Percentiles rank a stretch among this genome's conserved stretches.
phyloP scores from a whole-genome alignment of 2,113 vertebrate species.

The Nyctibius bracteatus region DNA sequence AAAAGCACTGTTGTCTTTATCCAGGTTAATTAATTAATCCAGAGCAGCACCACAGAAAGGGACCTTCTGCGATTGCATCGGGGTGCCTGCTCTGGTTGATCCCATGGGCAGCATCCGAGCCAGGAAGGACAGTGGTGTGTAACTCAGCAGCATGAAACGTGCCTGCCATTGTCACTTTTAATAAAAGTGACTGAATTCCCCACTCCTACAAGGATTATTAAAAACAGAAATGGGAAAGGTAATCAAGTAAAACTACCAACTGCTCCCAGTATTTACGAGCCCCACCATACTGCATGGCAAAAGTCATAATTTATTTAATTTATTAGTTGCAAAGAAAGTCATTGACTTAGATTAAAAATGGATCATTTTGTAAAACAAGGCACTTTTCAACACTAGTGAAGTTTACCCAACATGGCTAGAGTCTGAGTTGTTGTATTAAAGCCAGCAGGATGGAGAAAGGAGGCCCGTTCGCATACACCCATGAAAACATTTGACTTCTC shows the following conservation, averaged over 20 bases:
- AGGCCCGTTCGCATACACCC: not conserved
- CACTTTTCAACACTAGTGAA: constrained; percentile 56
- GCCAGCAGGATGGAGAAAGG: not conserved
- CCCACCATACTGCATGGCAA: constrained; percentile 1
- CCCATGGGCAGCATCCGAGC: not conserved
- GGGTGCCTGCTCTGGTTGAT: not conserved
- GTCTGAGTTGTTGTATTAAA: not conserved
- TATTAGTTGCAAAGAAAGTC: constrained; percentile 63
- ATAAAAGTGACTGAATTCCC: constrained; percentile 52
- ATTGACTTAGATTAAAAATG: constrained; percentile 60
- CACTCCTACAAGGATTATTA: constrained; percentile 44
- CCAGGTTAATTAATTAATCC: not conserved
- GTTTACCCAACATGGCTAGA: not conserved
- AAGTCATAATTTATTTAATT: constrained; percentile 63
- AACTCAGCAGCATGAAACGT: not conserved
- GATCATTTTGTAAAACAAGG: constrained; percentile 66
- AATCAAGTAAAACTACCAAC: constrained; percentile 68
- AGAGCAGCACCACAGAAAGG: not conserved
- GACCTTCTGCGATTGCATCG: not conserved
- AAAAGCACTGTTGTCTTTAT: not conserved
- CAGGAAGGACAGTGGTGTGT: not conserved
- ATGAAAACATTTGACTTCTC: not conserved
- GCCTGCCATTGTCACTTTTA: not conserved
- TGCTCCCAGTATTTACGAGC: constrained; percentile 52
- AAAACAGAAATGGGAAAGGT: constrained; percentile 66